phyloP scores from a whole-genome alignment of 2,797 vertebrate species.

The Etheostoma nigrum region DNA sequence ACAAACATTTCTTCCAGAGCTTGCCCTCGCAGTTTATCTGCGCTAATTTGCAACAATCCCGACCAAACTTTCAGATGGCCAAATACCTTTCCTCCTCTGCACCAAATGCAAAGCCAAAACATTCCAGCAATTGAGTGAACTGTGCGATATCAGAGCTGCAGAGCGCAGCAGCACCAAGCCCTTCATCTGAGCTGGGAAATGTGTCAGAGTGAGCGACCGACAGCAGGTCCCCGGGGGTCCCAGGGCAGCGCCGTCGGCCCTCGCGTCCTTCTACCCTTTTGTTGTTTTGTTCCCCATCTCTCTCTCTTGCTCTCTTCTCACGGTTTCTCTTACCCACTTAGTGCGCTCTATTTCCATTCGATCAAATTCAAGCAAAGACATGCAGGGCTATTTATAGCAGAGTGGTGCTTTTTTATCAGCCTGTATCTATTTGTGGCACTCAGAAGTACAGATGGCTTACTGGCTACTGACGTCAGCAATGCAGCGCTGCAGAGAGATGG shows the following conservation, averaged over 20 bases:
- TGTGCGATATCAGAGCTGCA: slow-evolving; percentile 64
- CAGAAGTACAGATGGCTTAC: slow-evolving; percentile 87
- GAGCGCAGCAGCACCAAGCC: slow-evolving; percentile 62
- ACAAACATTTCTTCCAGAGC: not conserved
- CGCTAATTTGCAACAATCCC: slow-evolving; percentile 32
- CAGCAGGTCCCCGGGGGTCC: slow-evolving; percentile 65
- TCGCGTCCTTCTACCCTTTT: slow-evolving; percentile 42
- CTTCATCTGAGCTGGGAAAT: slow-evolving; percentile 73
- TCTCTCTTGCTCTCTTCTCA: slow-evolving; percentile 16
- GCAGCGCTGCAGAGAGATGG: slow-evolving; percentile 80
- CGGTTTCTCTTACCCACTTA: slow-evolving; percentile 29
- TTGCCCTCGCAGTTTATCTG: slow-evolving; percentile 18
- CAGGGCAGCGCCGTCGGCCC: slow-evolving; percentile 43
- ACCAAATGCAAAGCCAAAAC: slow-evolving; percentile 54
- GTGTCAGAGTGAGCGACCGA: slow-evolving; percentile 77
- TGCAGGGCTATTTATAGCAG: slow-evolving; percentile 84
- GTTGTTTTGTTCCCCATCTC: slow-evolving; percentile 4
- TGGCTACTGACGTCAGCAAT: slow-evolving; percentile 85
- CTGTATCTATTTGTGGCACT: slow-evolving; percentile 86
- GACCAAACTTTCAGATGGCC: slow-evolving; percentile 30
- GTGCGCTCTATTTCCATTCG: slow-evolving; percentile 73
- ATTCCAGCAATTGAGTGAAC: slow-evolving; percentile 45
- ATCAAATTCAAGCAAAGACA: slow-evolving; percentile 82
- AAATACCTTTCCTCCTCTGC: slow-evolving; percentile 50
- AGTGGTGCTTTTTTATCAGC: slow-evolving; percentile 84